These are phyloP conservation scores for Cherax quadricarinatus DNA, from an alignment of 1,140 invertebrate genomes.

Conservation along the genomic window DNA sequence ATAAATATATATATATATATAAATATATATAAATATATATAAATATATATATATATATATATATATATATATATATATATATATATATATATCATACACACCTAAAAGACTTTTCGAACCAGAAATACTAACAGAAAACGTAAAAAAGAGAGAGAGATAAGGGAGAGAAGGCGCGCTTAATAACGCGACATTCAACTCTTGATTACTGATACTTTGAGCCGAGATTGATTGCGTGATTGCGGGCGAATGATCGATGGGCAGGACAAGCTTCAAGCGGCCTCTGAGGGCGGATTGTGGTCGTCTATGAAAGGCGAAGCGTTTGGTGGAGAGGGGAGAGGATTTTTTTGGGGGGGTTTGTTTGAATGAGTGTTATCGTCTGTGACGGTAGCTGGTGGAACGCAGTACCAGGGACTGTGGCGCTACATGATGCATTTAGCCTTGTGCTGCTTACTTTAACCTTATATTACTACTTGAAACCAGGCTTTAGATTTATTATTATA, in stretches of 20 bases:
- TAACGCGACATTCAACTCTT: constrained; percentile 11
- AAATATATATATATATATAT: too few relatives aligned
- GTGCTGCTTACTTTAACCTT: too few relatives aligned
- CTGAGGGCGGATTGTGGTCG: constrained; percentile 25
- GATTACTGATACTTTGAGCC: constrained; percentile 39
- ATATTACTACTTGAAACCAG: too few relatives aligned
- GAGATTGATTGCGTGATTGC: constrained; percentile 43
- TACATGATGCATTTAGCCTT: too few relatives aligned
- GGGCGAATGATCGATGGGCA: constrained; percentile 24
- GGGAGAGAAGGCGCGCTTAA: constrained; percentile 7
- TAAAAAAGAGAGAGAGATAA: constrained; percentile 4
- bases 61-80: too few relatives aligned
- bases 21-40: too few relatives aligned
- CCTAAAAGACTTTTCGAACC: too few relatives aligned
- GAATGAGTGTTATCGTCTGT: neutral
- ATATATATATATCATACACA: too few relatives aligned
- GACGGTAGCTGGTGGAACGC: neutral
- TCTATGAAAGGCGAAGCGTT: neutral
- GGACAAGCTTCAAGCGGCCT: constrained; percentile 34
- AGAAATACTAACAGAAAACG: constrained; percentile 14
- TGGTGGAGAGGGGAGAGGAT: constrained; percentile 3
- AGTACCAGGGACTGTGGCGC: neutral
- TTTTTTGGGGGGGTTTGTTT: neutral
- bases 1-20: too few relatives aligned
- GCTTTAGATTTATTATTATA: too few relatives aligned